Evolutionary conservation across 1,140 invertebrate species (phyloP), one percentile per base, ranked within the genome.

Genomic region (Tenebrio molitor): DNA sequence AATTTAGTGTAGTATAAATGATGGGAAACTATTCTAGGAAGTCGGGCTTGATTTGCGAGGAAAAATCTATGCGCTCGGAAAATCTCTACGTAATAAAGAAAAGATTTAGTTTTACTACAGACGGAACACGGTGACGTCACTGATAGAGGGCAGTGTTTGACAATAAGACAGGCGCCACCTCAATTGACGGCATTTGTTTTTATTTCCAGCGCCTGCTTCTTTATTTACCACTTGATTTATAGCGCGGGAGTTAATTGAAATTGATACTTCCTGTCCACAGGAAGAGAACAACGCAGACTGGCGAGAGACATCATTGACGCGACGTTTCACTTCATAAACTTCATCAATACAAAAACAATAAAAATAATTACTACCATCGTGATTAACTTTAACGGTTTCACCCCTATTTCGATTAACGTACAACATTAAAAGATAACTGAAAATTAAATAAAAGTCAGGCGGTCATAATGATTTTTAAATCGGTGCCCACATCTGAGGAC

Each of bases 161-260:
- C 77, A 80, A 80, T 78, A 78, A 69, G 77, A 78, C 73, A 80
- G 78, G 78, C 78, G 78, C 78, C 78, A 80, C 76, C 76, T 76
- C 78, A 80, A 80, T 80, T 80, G 78, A 79, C 72, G 72, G 73
- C 77, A 74, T 77, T 76, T 75, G 74, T 76, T 77, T 77, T 79
- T 76, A 77, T 79, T 73, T 78, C 74, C 73, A 79, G 72, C 74
- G 74, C 77, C 73, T 74, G 74, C 73, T 72, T 71, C 74, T 76
- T 53, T 80, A 80, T 80, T 80, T 80, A 80, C 76, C 76, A 80
- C 79, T 78, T 80, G 79, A 80, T 80, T 80, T 80, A 80, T 79
- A 73, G 74, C 74, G 74, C 77, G 71, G 77, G 75, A 72, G 74
- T 74, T 76, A 80, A 80, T 80, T 80, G 77, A 78, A 79, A 80